These are phyloP conservation scores for Zonotrichia albicollis DNA, from an alignment of 2,797 vertebrate species.

Conservation along the genomic window DNA sequence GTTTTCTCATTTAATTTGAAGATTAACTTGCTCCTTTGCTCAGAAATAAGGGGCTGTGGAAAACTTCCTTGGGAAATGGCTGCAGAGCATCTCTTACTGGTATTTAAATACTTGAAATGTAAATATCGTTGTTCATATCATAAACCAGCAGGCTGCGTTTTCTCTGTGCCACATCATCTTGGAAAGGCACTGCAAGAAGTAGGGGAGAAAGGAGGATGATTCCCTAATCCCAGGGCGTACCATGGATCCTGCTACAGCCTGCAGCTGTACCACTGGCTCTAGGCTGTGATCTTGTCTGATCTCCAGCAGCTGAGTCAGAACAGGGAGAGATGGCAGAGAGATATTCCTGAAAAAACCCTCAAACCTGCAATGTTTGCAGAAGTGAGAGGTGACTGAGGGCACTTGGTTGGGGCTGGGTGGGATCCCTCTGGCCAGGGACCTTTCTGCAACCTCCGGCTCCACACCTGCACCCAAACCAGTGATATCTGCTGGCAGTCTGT, in stretches of 20 bases:
- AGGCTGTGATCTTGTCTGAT: neutral
- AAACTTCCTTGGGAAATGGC: neutral
- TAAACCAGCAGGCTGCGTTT: neutral
- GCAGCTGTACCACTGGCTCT: neutral
- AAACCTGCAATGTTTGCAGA: neutral
- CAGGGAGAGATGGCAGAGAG: neutral
- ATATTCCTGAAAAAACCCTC: neutral
- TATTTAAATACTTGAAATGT: slow-evolving; percentile 2
- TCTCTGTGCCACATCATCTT: neutral
- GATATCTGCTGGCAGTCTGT: neutral
- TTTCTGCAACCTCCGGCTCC: neutral
- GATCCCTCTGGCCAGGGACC: neutral
- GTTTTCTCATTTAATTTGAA: neutral
- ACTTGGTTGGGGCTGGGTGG: neutral
- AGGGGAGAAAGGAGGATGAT: neutral
- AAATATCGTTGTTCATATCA: neutral
- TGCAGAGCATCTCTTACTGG: neutral
- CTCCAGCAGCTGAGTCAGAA: neutral
- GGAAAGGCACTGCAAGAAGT: neutral
- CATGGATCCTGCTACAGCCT: neutral
- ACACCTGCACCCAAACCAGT: neutral
- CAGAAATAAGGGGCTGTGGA: neutral
- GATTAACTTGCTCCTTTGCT: neutral
- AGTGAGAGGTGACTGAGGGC: neutral
- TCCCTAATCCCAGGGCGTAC: neutral